Percentiles rank a stretch among this genome's conserved stretches.
phyloP scores from a whole-genome alignment of 1,140 invertebrate species.

The Ctenoplectra terminalis region DNA sequence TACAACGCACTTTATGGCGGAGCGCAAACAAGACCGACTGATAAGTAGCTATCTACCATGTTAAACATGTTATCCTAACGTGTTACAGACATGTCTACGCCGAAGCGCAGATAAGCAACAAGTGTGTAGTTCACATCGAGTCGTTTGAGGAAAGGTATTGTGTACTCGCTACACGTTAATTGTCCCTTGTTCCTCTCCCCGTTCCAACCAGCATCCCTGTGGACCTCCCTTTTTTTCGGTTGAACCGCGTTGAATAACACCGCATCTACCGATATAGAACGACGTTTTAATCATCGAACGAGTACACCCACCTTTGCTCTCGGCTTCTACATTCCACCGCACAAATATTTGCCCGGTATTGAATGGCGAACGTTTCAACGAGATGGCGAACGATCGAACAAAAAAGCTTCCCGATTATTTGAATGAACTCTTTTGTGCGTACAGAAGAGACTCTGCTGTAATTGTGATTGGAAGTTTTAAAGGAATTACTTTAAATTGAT shows the following conservation, averaged over 20 bases:
- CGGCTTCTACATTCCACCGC: neutral
- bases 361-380: constrained; percentile 15
- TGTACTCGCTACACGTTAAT: constrained; percentile 69
- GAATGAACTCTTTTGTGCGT: neutral
- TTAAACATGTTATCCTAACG: constrained; percentile 80
- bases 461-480: neutral
- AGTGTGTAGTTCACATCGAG: constrained; percentile 72
- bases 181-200: constrained; percentile 51
- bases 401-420: neutral
- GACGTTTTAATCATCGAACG: constrained; percentile 65
- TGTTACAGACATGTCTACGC: constrained; percentile 72
- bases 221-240: constrained; percentile 43
- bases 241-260: constrained; percentile 45
- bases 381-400: neutral
- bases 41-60: constrained; percentile 81
- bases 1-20: constrained; percentile 79
- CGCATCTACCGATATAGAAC: constrained; percentile 54
- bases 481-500: neutral
- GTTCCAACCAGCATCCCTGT: constrained; percentile 21
- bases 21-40: constrained; percentile 78
- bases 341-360: constrained; percentile 1
- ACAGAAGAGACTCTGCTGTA: neutral
- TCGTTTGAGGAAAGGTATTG: constrained; percentile 70
- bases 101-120: constrained; percentile 75
- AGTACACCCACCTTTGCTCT: constrained; percentile 17